Percentiles rank a stretch among this genome's conserved stretches.
phyloP scores from a whole-genome alignment of 2,888 invertebrate species.

The Apocheima hispidaria region DNA sequence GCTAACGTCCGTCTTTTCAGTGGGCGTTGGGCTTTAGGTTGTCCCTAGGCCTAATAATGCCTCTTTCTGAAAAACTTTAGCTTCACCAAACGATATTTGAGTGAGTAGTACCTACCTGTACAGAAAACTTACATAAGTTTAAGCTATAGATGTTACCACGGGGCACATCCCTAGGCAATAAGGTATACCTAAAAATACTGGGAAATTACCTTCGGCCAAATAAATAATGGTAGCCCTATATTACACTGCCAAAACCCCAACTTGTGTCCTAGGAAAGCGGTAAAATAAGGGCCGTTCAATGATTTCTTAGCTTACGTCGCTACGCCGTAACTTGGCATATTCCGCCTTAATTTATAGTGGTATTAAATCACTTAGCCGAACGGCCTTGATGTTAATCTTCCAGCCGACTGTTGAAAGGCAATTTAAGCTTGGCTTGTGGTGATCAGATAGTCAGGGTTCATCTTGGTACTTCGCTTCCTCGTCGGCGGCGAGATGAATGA shows the following conservation, averaged over 20 bases:
- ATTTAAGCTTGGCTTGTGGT: slow-evolving; percentile 12
- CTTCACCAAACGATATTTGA: no score
- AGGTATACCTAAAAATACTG: neutral
- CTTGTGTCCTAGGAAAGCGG: slow-evolving; percentile 18
- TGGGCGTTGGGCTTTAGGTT: no score
- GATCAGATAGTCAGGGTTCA: slow-evolving; percentile 2
- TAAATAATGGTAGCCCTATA: slow-evolving; percentile 8
- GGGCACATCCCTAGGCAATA: neutral
- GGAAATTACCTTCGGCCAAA: neutral
- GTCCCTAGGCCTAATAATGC: no score
- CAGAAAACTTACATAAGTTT: no score
- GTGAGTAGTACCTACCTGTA: no score
- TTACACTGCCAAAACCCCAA: slow-evolving; percentile 11
- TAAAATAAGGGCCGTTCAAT: slow-evolving; percentile 39
- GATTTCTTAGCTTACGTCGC: slow-evolving; percentile 38
- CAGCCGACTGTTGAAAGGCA: slow-evolving; percentile 26
- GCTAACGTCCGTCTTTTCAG: no score
- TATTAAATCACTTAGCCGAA: slow-evolving; percentile 42
- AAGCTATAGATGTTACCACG: no score
- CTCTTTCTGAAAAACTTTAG: no score
- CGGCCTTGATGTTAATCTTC: slow-evolving; percentile 21
- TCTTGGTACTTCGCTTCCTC: neutral
- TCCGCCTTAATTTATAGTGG: slow-evolving; percentile 39
- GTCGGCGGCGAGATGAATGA: no score
- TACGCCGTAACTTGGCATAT: slow-evolving; percentile 36